phyloP scores from a whole-genome alignment of 2,113 vertebrate genomes.

The Cinclus mexicanus region DNA sequence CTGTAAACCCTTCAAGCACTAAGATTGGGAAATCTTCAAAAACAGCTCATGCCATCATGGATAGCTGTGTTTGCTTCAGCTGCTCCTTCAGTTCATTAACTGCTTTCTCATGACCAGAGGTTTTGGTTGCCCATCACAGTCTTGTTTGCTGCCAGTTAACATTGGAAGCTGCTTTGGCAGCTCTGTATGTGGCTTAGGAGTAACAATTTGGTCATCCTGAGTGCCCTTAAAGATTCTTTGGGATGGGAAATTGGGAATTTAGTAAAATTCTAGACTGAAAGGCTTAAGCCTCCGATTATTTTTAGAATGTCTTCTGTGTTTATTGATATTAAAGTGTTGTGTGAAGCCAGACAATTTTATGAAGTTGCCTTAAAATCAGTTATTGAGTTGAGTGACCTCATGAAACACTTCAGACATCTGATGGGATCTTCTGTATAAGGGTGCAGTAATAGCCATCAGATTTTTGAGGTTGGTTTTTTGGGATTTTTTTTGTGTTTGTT shows the following conservation, averaged over 20 bases:
- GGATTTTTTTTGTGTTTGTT: not conserved
- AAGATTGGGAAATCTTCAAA: not conserved
- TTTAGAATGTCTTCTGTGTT: not conserved
- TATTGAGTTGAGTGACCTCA: not conserved
- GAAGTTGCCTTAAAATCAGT: not conserved
- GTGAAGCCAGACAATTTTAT: not conserved
- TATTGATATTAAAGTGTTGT: not conserved
- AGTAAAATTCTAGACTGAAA: not conserved
- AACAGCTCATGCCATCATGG: not conserved
- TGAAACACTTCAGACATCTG: not conserved
- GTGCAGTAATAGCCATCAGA: not conserved
- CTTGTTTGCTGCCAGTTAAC: not conserved
- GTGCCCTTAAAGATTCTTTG: not conserved
- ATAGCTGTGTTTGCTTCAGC: not conserved
- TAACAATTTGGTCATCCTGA: not conserved
- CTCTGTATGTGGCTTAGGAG: not conserved
- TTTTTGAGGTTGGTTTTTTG: not conserved
- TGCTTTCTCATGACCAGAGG: not conserved
- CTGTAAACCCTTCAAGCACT: not conserved
- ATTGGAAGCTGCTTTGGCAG: not conserved
- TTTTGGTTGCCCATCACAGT: not conserved
- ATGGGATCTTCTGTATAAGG: not conserved
- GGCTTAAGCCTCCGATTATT: not conserved
- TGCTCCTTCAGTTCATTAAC: not conserved
- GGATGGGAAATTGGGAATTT: not conserved